Evolutionary conservation across 1,140 invertebrate species (phyloP).

Genomic region (Neodiprion pinetum): DNA sequence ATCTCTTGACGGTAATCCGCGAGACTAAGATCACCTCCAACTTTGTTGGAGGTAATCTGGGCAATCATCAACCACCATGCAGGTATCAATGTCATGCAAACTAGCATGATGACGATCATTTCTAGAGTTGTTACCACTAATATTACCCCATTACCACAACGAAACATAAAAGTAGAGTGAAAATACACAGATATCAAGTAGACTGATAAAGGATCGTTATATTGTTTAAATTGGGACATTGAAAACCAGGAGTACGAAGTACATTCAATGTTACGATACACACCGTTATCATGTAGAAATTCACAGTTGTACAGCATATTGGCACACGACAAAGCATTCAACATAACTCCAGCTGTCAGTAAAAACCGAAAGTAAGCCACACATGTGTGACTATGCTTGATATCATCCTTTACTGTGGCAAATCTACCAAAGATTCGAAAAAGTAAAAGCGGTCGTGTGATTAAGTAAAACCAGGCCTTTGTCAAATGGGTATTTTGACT

Average conservation of each 20-base stretch:
- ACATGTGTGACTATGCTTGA: not conserved
- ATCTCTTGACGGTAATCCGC: not conserved
- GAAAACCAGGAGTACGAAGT: not conserved
- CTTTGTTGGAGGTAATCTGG: not conserved
- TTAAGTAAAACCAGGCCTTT: not conserved
- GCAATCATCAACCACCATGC: not conserved
- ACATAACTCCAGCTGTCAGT: not conserved
- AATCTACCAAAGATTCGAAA: not conserved
- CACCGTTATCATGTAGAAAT: not conserved
- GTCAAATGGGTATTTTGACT: not conserved
- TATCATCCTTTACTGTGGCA: not conserved
- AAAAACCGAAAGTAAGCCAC: not conserved
- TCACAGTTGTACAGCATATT: not conserved
- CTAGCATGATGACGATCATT: not conserved
- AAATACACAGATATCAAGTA: not conserved
- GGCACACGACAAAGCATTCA: not conserved
- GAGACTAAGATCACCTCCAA: not conserved
- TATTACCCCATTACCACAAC: slow-evolving; percentile 1
- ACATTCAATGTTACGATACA: not conserved
- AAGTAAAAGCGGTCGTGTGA: not conserved
- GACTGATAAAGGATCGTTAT: not conserved
- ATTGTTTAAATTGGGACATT: not conserved
- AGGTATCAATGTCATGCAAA: not conserved
- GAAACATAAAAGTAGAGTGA: not conserved
- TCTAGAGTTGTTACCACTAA: not conserved